A percentile compares a stretch with the other conserved stretches of the same genome.
Evolutionary conservation across 2,113 vertebrate genomes (phyloP).

Genomic region (Microtus ochrogaster): DNA sequence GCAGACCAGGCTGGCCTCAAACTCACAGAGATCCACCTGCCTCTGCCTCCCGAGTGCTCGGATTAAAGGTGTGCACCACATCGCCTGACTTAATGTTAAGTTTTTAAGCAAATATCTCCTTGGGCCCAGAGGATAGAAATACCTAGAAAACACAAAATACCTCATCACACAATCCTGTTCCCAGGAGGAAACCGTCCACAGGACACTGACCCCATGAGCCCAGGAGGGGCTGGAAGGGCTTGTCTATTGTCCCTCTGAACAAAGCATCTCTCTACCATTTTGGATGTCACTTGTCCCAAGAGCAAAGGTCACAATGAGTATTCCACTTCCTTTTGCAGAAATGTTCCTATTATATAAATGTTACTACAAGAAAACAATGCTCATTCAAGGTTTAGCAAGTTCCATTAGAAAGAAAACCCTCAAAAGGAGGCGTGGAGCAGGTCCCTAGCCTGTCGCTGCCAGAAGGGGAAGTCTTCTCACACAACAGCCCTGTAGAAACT

Average conservation of each 20-base stretch:
- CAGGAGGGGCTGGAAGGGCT: not conserved
- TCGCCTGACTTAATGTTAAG: not conserved
- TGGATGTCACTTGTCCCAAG: not conserved
- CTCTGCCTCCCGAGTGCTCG: too few relatives aligned
- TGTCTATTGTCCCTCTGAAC: not conserved
- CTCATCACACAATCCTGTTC: not conserved
- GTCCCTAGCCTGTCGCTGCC: not conserved
- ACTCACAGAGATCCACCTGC: too few relatives aligned
- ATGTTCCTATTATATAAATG: not conserved
- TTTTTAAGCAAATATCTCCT: not conserved
- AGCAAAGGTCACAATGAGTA: not conserved
- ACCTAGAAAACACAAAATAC: not conserved
- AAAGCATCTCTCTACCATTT: not conserved
- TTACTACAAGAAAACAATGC: not conserved
- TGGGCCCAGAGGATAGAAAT: conserved; percentile 1
- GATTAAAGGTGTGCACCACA: too few relatives aligned
- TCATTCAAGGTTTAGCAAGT: not conserved
- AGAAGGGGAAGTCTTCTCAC: conserved; percentile 36
- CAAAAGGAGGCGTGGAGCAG: not conserved
- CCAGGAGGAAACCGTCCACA: not conserved
- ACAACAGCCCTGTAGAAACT: not conserved
- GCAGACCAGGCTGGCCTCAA: too few relatives aligned
- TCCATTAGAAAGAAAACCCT: not conserved
- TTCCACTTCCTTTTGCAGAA: not conserved
- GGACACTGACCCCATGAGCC: not conserved